Evolutionary conservation across 37 sponge, comb jelly and placozoan genomes (phyloP).

Genomic region (Diacarnus erythraeanus): DNA sequence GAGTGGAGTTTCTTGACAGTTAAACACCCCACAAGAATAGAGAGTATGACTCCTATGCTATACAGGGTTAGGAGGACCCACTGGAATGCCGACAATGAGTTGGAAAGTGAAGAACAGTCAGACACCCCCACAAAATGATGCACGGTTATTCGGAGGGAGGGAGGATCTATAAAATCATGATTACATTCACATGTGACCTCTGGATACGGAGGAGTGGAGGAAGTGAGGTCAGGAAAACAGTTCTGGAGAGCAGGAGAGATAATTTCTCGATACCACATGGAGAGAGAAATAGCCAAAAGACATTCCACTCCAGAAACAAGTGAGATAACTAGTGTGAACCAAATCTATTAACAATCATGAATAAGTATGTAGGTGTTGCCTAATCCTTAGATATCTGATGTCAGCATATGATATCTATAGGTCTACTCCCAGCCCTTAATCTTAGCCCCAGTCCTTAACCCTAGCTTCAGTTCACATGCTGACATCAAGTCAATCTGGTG

Average conservation of each 20-base stretch:
- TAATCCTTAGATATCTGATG: too few relatives aligned
- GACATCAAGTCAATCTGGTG: not conserved
- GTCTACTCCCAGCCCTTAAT: too few relatives aligned
- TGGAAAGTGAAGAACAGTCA: not conserved
- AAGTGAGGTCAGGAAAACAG: not conserved
- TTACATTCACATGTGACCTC: constrained; percentile 17
- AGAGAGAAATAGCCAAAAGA: constrained; percentile 13
- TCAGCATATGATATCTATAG: too few relatives aligned
- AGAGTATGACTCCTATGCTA: not conserved
- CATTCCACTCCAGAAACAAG: not conserved
- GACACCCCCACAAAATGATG: constrained; percentile 7
- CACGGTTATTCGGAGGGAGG: constrained; percentile 13
- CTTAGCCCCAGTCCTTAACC: too few relatives aligned
- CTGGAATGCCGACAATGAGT: not conserved
- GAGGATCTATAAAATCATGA: constrained; percentile 21
- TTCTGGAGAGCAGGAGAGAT: not conserved
- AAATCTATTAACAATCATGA: not conserved
- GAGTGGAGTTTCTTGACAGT: constrained; percentile 18
- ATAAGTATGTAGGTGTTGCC: not conserved
- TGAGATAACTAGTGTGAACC: constrained; percentile 16
- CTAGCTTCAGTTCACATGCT: too few relatives aligned
- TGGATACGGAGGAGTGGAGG: not conserved
- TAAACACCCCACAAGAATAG: not conserved
- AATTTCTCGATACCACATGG: not conserved
- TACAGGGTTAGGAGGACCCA: constrained; percentile 1